Percentiles rank a stretch among this genome's conserved stretches.
Evolutionary conservation across 2,113 vertebrate species (phyloP).

Genomic region (Caloenas nicobarica): DNA sequence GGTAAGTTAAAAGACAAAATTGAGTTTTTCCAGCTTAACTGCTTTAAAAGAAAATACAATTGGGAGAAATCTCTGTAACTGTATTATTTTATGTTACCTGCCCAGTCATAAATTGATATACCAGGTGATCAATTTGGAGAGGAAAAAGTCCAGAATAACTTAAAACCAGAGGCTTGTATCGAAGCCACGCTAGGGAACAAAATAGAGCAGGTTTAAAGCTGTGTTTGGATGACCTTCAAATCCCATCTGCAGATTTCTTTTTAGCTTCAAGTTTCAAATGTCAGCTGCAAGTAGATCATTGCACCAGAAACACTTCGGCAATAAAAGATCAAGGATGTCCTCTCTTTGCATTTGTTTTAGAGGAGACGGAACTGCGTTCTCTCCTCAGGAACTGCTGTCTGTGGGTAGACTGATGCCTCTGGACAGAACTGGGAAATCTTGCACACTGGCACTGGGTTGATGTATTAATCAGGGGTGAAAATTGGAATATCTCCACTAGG

Average conservation of each 20-base stretch:
- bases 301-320: slow-evolving; percentile 39
- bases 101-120: not conserved
- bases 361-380: not conserved
- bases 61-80: not conserved
- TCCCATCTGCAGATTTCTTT: slow-evolving; percentile 34
- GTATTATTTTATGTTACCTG: not conserved
- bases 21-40: not conserved
- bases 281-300: slow-evolving; percentile 62
- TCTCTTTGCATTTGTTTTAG: slow-evolving; percentile 26
- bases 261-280: slow-evolving; percentile 67
- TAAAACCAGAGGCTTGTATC: not conserved
- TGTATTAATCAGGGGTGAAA: not conserved
- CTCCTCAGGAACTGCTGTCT: not conserved
- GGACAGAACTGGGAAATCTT: not conserved
- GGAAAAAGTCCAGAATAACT: not conserved
- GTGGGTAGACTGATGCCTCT: not conserved
- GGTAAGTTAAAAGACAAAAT: not conserved
- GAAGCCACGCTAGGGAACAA: not conserved
- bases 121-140: not conserved
- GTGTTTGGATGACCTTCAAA: slow-evolving; percentile 68
- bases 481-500: not conserved
- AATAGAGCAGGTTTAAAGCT: slow-evolving; percentile 36
- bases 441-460: not conserved
- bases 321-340: slow-evolving; percentile 40
- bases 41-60: not conserved